Base-by-base conservation (phyloP, 2,888 invertebrate genomes). In the Caenorhabditis sp. region DNA sequence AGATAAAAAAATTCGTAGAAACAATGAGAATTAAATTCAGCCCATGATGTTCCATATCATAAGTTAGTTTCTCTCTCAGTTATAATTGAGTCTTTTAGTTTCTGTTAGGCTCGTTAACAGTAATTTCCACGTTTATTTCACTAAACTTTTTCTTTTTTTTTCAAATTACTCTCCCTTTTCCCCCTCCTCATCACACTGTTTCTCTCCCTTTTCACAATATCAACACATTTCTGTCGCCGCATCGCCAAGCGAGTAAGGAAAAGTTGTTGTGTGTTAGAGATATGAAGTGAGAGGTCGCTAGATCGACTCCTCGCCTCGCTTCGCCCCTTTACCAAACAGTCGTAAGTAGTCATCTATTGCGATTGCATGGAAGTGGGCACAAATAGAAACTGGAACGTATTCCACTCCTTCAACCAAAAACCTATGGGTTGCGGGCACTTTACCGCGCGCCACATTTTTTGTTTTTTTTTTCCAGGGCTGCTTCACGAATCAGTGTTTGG, bases 401-500 rank as follows among this genome's bases (percentile, higher is more conserved):
- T 70, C 70, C 70, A 70, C 70, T 26, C 70, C 70, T 65, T 65
- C 70, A 65, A 65, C 53, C 26, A 69, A 58, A 59, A 63, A 20
- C 43, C 23, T 21, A 31, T 70, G 70, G 70, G 43, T 65, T 70
- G 70, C 70, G 70, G 70, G 70, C 57, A 70, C 70, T 70, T 70
- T 70, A 70, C 70, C 62, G 36, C 65, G 61, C 27, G 26, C 65
- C 53, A 70, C 70, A 70, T 38, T 62, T 59, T 64, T 61, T 64
- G 1, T 38, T 10, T n/a, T 23, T 25, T 49, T 20, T 43, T 59
- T 62, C 10, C 58, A 75, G 76, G 56, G 21, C 65, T 58, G 43
- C 50, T 1, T 26, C 54, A 14, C 52, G 64, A 38, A 73, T 76
- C 12, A 57, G 94, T 0, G 91, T 99, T 49, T 96, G 72, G 76